Base-by-base conservation (phyloP, 2,888 invertebrate genomes). In the Melanophora roralis region DNA sequence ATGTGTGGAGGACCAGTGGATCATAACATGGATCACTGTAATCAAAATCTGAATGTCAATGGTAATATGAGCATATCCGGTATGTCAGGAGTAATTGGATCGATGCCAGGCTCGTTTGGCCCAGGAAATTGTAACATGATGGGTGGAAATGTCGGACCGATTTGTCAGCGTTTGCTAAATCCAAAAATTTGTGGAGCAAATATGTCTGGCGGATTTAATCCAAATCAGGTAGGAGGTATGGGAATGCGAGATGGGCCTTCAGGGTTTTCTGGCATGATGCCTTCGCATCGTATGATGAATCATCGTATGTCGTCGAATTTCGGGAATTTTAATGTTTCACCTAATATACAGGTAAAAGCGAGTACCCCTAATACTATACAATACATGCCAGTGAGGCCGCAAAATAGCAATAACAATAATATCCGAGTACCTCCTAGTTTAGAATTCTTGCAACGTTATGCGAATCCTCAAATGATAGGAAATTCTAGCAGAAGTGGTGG, bases 281-380 rank as follows among this genome's bases (percentile, higher is more conserved):
- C 86, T 7, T 59, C 91, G 88, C 83, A 87, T 47, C 85, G 92
- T 64, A 93, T 93, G 92, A 92, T 93, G 92, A 93, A 93, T 92
- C 94, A 93, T 36, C 92, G 93, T 19, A 93, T 94, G 51, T 91
- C 92, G 12, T 92, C 93, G 89, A 92, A 92, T 59, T 89, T 88
- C 43, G 65, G 92, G 88, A 93, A 93, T 8, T 92, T 92, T 85
- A 93, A 92, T 87, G 92, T 86, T 43, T 84, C 86, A 1, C 85
- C 88, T 0, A 98, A 96, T 89, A 95, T 97, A 47, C 96, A 97
- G 91, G 97, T 98, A 27, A 98, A 98, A 90, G 96, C 98, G 9
- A 97, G 96, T 89, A 97, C 98, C 11, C 98, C 98, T 0, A 98
- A 98, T 90, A 98, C 98, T 40, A 98, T 98, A 88, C 98, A 98